A percentile compares a stretch with the other conserved stretches of the same genome.
These are phyloP conservation scores for Penaeus vannamei DNA, from an alignment of 1,140 invertebrate genomes.

Conservation along the genomic window DNA sequence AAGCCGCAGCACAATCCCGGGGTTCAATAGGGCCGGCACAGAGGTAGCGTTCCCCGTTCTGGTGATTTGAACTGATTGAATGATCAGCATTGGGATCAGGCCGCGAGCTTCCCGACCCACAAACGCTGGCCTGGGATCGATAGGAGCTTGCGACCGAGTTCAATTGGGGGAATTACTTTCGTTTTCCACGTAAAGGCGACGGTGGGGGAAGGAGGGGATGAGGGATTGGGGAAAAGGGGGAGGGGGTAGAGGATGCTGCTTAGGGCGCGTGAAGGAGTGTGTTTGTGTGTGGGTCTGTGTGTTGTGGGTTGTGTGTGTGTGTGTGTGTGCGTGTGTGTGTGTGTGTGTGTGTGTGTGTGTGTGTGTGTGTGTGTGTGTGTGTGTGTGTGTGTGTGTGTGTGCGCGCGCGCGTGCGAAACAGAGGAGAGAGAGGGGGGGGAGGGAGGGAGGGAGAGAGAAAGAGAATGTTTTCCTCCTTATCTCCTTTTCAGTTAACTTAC, in stretches of 20 bases:
- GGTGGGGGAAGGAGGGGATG: no score
- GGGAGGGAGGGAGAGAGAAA: background rate
- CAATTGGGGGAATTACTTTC: constrained; percentile 36
- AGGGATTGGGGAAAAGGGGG: background rate
- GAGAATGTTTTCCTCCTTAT: background rate
- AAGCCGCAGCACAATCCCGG: background rate
- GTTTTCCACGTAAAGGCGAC: constrained; percentile 31
- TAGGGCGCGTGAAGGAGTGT: background rate
- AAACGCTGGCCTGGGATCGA: constrained; percentile 21
- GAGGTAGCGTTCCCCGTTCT: background rate
- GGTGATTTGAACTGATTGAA: constrained; percentile 52
- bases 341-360: background rate
- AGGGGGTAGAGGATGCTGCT: background rate
- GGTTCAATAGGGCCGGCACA: background rate
- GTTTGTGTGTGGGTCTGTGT: background rate
- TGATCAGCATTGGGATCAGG: constrained; percentile 32
- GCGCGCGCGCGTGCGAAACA: background rate
- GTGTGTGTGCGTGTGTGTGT: constrained; percentile 38
- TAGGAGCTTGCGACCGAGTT: background rate
- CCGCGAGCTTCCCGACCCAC: constrained; percentile 14
- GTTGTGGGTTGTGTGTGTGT: constrained; percentile 46
- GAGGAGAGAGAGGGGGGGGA: background rate
- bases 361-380: background rate
- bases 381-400: constrained; percentile 37
- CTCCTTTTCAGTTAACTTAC: no score